Evolutionary conservation across 1,140 invertebrate species (phyloP), one percentile per base, ranked within the genome.

Genomic region (Zaprionus ghesquierei): DNA sequence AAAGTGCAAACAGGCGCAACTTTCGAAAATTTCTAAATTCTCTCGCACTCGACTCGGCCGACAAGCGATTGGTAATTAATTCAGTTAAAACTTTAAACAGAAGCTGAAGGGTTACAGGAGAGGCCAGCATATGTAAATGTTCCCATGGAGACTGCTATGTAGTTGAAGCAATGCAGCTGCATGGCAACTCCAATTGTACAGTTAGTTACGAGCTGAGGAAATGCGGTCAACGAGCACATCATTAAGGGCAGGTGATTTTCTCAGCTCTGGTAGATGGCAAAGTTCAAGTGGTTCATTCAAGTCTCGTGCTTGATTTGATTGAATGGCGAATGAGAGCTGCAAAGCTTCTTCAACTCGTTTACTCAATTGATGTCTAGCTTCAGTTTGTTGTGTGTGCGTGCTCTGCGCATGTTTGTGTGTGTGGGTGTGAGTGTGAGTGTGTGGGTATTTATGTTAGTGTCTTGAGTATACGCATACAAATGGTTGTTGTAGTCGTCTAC

Each of bases 391-490:
- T 66, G 51, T 59, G 35, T 20, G 44, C 44, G 23, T 41, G 33
- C 10, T 23, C 31, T 29, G 49, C 41, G 29, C 51, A 44, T 66
- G 33, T 41, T n/a, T n/a, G 44, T 50, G 22, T 23, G 41, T 18
- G 50, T 49, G 38, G 51, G 51, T 59, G 20, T 25, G 29, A 33
- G 20, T 38, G 35, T 50, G 31, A 22, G 29, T 49, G 27, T 27
- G 33, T 68, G 23, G 31, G 65, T 78, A 75, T 81, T 81, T 75
- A 81, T 78, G 70, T 63, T 72, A 54, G 79, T 78, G 58, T 79
- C 70, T 81, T 69, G 79, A 70, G 54, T 73, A 64, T 82, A 70
- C 46, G 81, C 69, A 76, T 63, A 59, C 63, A 35, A 68, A 75
- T 68, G 41, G 70, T 73, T 54, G 46, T 59, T 64, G 27, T 33